These are phyloP conservation scores for Atherinosoma microstoma DNA, from an alignment of 2,797 vertebrate genomes.

Conservation along the genomic window DNA sequence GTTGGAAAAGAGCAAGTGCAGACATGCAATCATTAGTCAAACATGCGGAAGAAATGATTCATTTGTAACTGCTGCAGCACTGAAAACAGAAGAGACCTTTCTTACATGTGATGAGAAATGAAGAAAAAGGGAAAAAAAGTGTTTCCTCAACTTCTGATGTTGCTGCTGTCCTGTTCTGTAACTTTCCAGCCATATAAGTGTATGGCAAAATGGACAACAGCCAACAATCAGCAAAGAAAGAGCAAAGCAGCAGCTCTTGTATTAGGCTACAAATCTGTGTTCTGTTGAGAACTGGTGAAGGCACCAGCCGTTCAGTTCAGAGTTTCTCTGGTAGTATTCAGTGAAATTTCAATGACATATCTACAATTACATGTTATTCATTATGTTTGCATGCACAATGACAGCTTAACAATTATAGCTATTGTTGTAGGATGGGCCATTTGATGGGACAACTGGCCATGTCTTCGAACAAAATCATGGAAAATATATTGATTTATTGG, in stretches of 20 bases:
- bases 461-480: background rate
- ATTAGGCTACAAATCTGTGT: conserved; percentile 23
- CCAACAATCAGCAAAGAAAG: conserved; percentile 25
- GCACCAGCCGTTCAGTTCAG: background rate
- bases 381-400: background rate
- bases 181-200: background rate
- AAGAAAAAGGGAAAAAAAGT: conserved; percentile 25
- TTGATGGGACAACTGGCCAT: background rate
- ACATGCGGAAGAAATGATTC: conserved; percentile 81
- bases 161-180: background rate
- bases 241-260: conserved; percentile 29
- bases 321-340: background rate
- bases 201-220: background rate
- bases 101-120: conserved; percentile 53
- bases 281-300: background rate
- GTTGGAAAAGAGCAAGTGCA: conserved; percentile 72
- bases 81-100: conserved; percentile 59
- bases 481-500: background rate
- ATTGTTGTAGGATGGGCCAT: background rate
- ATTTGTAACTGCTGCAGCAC: conserved; percentile 57
- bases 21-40: conserved; percentile 80
- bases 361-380: background rate
- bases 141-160: conserved; percentile 11
- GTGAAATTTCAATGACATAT: background rate
- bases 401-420: background rate